These are phyloP conservation scores for Trypoxylon attenuatum DNA, from an alignment of 2,888 invertebrate species.

Conservation along the genomic window DNA sequence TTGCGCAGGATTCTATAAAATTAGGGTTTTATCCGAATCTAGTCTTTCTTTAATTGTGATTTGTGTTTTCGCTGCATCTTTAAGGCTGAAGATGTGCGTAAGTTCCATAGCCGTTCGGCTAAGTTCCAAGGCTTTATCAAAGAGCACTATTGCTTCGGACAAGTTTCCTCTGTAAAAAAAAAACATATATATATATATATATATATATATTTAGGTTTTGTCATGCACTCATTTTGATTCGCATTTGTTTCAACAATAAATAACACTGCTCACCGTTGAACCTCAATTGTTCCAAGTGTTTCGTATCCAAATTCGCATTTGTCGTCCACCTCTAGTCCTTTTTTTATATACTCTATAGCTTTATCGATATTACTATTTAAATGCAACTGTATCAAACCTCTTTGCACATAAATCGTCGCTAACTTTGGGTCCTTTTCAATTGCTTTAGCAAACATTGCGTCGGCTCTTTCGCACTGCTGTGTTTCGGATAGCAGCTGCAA, in stretches of 20 bases:
- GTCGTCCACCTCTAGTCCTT: slow-evolving; percentile 90
- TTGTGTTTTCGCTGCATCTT: slow-evolving; percentile 94
- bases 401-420: slow-evolving; percentile 91
- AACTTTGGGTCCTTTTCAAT: slow-evolving; percentile 88
- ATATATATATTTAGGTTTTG: not conserved
- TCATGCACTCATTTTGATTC: not conserved
- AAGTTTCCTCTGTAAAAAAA: slow-evolving; percentile 85
- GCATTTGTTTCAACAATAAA: not conserved
- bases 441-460: slow-evolving; percentile 87
- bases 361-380: slow-evolving; percentile 89
- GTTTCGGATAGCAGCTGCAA: slow-evolving; percentile 86
- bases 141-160: slow-evolving; percentile 86
- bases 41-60: slow-evolving; percentile 86
- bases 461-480: slow-evolving; percentile 88
- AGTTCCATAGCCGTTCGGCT: slow-evolving; percentile 92
- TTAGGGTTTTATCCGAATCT: slow-evolving; percentile 77
- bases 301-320: slow-evolving; percentile 97
- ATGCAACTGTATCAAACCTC: slow-evolving; percentile 88
- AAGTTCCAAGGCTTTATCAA: slow-evolving; percentile 90
- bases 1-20: slow-evolving; percentile 44
- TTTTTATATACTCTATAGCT: slow-evolving; percentile 85
- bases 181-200: no score
- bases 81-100: slow-evolving; percentile 91
- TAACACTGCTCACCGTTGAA: slow-evolving; percentile 78
- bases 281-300: slow-evolving; percentile 95